Conservation (phyloP, 2,113 vertebrate species). For the Chiloscyllium plagiosum region DNA sequence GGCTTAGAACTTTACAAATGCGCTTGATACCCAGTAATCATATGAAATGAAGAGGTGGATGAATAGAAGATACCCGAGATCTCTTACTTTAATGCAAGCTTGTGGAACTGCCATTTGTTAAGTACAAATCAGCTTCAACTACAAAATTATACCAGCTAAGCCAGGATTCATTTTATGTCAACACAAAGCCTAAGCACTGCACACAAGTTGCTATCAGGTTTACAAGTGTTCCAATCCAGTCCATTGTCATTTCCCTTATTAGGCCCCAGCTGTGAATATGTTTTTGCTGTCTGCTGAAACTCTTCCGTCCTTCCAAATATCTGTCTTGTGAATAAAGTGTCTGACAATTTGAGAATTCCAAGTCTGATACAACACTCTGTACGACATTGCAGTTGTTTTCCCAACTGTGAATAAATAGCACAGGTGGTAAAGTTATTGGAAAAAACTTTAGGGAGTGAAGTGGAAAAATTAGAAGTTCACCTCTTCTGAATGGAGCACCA, state of each 20-base stretch:
- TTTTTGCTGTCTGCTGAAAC: not conserved
- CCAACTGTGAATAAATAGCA: not conserved
- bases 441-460: not conserved
- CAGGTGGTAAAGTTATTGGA: not conserved
- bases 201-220: not conserved
- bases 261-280: not conserved
- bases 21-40: not conserved
- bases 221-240: not conserved
- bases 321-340: not conserved
- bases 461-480: not conserved
- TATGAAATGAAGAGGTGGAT: not conserved
- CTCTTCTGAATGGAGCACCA: not conserved
- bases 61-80: not conserved
- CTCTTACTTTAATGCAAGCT: not conserved
- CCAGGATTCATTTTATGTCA: not conserved
- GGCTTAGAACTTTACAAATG: not conserved
- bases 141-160: not conserved
- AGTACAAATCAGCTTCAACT: not conserved
- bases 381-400: not conserved
- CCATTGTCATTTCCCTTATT: not conserved
- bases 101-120: not conserved
- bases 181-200: not conserved
- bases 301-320: not conserved
- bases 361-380: not conserved
- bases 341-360: not conserved